Conservation (phyloP, 92 coral and sea anemone genomes). For the Palythoa caribaeorum region DNA sequence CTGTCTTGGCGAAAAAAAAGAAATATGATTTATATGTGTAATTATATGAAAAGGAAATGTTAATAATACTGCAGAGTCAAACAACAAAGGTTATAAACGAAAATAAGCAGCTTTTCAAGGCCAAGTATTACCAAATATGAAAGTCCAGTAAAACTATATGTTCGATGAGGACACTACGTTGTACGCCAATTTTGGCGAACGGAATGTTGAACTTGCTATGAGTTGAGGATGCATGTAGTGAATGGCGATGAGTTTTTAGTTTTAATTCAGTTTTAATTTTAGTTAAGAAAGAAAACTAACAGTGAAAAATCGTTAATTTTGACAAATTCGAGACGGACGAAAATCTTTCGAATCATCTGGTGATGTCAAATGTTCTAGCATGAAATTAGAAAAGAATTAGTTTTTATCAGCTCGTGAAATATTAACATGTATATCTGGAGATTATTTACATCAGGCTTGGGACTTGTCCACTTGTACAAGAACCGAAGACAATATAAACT, state of each 20-base stretch:
- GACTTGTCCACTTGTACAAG: too few species aligned
- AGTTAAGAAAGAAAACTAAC: neutral
- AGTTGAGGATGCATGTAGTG: conserved; percentile 6
- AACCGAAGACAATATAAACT: too few species aligned
- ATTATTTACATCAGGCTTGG: too few species aligned
- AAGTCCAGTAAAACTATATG: conserved; percentile 5
- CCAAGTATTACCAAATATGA: neutral
- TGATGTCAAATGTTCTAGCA: neutral
- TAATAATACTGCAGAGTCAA: conserved; percentile 45
- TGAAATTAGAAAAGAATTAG: neutral
- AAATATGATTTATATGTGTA: conserved; percentile 51
- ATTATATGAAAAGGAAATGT: conserved; percentile 51
- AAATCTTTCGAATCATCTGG: neutral
- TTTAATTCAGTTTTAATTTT: neutral
- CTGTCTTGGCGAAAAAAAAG: conserved; percentile 29
- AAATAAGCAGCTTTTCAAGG: conserved; percentile 37
- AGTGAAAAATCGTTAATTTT: neutral
- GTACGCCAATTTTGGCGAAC: conserved; percentile 52
- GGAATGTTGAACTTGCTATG: conserved; percentile 10
- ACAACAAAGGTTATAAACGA: conserved; percentile 45
- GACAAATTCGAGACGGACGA: neutral
- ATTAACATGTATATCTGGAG: too few species aligned
- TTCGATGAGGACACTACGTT: conserved; percentile 36
- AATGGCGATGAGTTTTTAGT: neutral
- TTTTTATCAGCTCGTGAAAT: neutral